Evolutionary conservation across 1,140 invertebrate species (phyloP).

Genomic region (Pseudomyrmex sp.): DNA sequence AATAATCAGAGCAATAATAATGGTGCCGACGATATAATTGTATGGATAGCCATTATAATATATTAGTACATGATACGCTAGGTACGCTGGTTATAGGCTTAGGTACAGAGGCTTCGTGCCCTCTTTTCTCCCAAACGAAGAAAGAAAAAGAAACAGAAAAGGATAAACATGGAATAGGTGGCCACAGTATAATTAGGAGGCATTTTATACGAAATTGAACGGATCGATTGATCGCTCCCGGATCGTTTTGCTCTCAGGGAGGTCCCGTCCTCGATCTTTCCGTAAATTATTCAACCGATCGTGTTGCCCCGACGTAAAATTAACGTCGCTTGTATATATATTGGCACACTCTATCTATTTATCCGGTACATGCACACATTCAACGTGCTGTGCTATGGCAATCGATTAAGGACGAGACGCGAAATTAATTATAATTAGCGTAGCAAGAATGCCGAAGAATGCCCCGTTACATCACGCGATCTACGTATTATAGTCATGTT

Average conservation of each 20-base stretch:
- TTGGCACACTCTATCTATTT: conserved; percentile 46
- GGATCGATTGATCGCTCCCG: conserved; percentile 15
- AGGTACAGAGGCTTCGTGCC: conserved; percentile 83
- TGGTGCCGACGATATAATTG: conserved; percentile 67
- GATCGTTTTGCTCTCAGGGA: conserved; percentile 9
- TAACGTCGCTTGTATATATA: conserved; percentile 27
- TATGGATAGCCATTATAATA: conserved; percentile 63
- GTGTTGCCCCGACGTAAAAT: conserved; percentile 23
- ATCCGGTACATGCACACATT: neutral
- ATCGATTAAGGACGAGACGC: conserved; percentile 17
- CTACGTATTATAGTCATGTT: conserved; percentile 22
- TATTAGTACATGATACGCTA: conserved; percentile 75
- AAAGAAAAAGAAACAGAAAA: conserved; percentile 69
- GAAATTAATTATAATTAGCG: conserved; percentile 12
- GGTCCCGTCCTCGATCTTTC: conserved; percentile 27
- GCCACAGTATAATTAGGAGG: neutral
- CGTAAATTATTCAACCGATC: conserved; percentile 37
- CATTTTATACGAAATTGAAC: conserved; percentile 42
- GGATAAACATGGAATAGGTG: conserved; percentile 58
- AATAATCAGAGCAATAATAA: conserved; percentile 74
- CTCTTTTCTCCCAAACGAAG: conserved; percentile 69
- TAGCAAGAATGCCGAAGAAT: conserved; percentile 26
- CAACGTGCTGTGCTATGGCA: conserved; percentile 39
- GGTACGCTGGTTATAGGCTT: conserved; percentile 66
- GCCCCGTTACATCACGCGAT: conserved; percentile 9